Conservation (phyloP, 2,113 vertebrate genomes). For the Phyllopteryx taeniolatus region DNA sequence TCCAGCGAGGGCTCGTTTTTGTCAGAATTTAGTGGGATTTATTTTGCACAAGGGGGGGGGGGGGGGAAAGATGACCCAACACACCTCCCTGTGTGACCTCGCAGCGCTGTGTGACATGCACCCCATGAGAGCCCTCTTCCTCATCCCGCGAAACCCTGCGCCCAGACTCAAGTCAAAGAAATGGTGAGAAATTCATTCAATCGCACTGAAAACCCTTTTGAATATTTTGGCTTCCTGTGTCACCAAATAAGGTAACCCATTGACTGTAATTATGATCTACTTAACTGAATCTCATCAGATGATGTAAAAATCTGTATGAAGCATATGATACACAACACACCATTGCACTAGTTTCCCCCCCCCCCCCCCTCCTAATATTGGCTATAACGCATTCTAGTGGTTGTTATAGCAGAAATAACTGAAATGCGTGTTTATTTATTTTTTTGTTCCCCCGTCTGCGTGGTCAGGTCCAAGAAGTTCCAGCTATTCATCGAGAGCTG, state of each 20-base stretch:
- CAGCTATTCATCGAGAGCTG: slow-evolving; percentile 94
- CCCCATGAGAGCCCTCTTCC: slow-evolving; percentile 96
- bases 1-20: not conserved
- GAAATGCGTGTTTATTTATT: too few relatives aligned
- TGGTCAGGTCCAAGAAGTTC: slow-evolving; percentile 93
- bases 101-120: slow-evolving; percentile 96
- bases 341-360: not conserved
- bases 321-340: not conserved
- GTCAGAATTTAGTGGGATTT: not conserved
- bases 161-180: slow-evolving; percentile 95
- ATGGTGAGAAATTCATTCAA: slow-evolving; percentile 78
- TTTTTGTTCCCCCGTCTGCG: not conserved
- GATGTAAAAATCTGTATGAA: too few relatives aligned
- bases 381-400: not conserved
- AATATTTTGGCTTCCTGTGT: not conserved
- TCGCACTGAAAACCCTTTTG: not conserved
- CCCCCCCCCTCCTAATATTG: not conserved
- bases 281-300: too few relatives aligned
- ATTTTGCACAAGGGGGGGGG: not conserved
- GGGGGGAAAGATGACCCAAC: not conserved
- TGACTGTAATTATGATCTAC: too few relatives aligned
- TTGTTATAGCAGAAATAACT: not conserved
- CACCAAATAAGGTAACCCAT: not conserved
- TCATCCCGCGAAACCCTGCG: slow-evolving; percentile 92
- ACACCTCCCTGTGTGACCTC: slow-evolving; percentile 25